Conservation (phyloP, 2,888 invertebrate species). For the Eristalinus aeneus region DNA sequence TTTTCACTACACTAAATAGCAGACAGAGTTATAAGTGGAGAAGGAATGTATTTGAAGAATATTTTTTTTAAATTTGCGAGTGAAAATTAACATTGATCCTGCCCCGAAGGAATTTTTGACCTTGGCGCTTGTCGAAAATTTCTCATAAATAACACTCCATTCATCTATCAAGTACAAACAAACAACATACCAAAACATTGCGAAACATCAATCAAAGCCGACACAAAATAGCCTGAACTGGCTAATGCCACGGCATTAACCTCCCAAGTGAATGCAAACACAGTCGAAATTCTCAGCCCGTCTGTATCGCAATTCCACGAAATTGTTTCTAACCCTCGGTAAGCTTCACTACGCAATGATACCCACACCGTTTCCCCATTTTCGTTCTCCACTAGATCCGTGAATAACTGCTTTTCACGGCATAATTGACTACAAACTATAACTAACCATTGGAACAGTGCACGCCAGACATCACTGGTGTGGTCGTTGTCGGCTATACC, state of each 20-base stretch:
- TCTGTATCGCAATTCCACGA: not conserved
- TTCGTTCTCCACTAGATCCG: not conserved
- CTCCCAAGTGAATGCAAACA: not conserved
- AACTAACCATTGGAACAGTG: not conserved
- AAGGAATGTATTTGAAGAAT: no score
- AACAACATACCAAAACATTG: not conserved
- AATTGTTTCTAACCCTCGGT: not conserved
- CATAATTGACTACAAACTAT: slow-evolving; percentile 38
- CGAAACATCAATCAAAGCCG: not conserved
- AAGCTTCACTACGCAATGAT: not conserved
- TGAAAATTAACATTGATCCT: no score
- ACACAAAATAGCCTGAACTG: not conserved
- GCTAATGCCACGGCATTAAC: not conserved
- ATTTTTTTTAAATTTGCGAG: no score
- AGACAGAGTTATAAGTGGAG: no score
- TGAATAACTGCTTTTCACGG: slow-evolving; percentile 57
- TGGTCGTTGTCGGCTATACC: not conserved
- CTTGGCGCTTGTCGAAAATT: no score
- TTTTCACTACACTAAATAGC: no score
- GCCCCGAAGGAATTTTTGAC: no score
- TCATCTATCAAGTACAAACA: no score
- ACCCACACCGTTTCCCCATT: not conserved
- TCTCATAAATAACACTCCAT: no score
- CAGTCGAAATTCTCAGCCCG: not conserved
- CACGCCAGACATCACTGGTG: not conserved